These are phyloP conservation scores for Nesoenas mayeri DNA, from an alignment of 2,113 vertebrate species.

Conservation along the genomic window DNA sequence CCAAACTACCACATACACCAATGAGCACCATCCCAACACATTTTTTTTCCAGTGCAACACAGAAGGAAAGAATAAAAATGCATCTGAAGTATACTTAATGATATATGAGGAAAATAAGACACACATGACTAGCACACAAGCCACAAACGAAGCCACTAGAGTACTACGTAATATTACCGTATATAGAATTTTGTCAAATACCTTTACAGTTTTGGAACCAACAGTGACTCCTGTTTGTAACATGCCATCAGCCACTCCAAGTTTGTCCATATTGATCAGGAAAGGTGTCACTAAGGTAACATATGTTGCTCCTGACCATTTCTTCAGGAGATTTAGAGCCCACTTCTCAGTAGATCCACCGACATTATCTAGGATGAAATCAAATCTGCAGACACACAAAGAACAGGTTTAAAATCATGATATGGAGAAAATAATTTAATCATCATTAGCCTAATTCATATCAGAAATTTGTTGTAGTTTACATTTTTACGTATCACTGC, in stretches of 20 bases:
- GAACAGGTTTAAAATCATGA: background rate
- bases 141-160: background rate
- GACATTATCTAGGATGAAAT: constrained; percentile 93
- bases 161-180: background rate
- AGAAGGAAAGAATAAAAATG: background rate
- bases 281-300: constrained; percentile 95
- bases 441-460: background rate
- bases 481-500: background rate
- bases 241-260: constrained; percentile 96
- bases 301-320: constrained; percentile 92
- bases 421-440: background rate
- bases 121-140: background rate
- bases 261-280: constrained; percentile 87
- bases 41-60: background rate
- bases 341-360: constrained; percentile 90
- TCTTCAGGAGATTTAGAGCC: constrained; percentile 86
- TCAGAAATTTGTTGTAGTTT: background rate
- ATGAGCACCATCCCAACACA: background rate
- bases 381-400: constrained; percentile 74
- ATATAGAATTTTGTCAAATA: constrained; percentile 45
- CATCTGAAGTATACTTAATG: background rate
- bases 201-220: constrained; percentile 87
- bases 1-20: background rate
- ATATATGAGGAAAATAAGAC: background rate
- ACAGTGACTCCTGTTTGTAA: constrained; percentile 85